Percentiles rank a stretch among this genome's conserved stretches.
Conservation (phyloP, 1,140 invertebrate genomes). For the Proales similis region DNA sequence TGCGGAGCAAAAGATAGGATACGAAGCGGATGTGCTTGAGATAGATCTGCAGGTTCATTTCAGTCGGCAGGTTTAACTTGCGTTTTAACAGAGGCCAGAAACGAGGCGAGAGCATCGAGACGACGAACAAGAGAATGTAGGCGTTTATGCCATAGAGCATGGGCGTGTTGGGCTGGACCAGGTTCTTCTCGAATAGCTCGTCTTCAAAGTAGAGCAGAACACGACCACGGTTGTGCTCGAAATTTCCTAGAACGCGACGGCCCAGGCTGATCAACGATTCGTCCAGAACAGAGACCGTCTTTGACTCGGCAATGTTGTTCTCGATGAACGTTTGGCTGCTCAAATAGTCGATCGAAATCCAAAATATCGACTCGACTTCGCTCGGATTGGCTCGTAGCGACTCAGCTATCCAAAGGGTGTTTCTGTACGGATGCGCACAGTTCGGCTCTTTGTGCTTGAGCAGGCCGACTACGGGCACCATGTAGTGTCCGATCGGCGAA, state of each 20-base stretch:
- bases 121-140: slow-evolving; percentile 4
- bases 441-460: slow-evolving; percentile 3
- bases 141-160: slow-evolving; percentile 32
- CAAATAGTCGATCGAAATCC: slow-evolving; percentile 14
- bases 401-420: background rate
- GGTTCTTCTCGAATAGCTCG: background rate
- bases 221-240: slow-evolving; percentile 4
- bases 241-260: background rate
- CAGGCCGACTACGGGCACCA: slow-evolving; percentile 12
- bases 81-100: too few species aligned
- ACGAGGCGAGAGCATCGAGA: too few species aligned
- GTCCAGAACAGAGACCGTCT: background rate
- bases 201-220: slow-evolving; percentile 25
- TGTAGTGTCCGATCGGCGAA: slow-evolving; percentile 17
- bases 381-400: slow-evolving; percentile 8
- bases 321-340: background rate
- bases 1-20: too few species aligned
- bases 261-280: background rate
- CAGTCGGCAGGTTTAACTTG: too few species aligned
- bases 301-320: background rate
- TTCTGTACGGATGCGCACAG: background rate
- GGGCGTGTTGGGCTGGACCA: background rate
- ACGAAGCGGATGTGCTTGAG: too few species aligned
- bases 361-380: slow-evolving; percentile 22
- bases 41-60: too few species aligned